Evolutionary conservation across 2,797 vertebrate genomes (phyloP).

Genomic region (Mareca penelope): DNA sequence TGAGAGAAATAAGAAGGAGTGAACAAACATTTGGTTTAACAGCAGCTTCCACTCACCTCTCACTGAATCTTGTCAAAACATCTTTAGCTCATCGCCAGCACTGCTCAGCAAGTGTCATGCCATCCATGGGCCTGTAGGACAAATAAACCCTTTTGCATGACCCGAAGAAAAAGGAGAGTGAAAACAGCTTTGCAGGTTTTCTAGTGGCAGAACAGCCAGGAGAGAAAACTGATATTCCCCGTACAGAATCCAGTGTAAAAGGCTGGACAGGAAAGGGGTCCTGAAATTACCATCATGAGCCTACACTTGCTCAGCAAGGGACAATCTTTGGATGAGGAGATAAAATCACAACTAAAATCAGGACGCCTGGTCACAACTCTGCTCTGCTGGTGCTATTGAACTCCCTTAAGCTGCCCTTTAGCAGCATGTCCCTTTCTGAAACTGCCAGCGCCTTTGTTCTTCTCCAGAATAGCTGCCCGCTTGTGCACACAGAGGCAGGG

Average conservation of each 20-base stretch:
- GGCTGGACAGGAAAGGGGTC: background rate
- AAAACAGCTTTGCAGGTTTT: background rate
- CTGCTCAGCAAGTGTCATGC: background rate
- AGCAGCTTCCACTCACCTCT: conserved; percentile 4
- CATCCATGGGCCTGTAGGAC: background rate
- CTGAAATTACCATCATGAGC: background rate
- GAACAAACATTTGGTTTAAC: conserved; percentile 19
- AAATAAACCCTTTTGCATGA: background rate
- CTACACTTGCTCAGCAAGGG: fast-evolving
- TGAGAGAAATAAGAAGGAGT: background rate
- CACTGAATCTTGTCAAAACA: background rate
- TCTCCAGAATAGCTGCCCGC: conserved; percentile 54
- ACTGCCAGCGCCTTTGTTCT: conserved; percentile 57
- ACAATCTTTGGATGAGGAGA: background rate
- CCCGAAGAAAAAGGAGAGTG: background rate
- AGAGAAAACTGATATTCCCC: conserved; percentile 3
- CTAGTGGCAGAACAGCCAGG: background rate
- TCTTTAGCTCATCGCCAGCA: background rate
- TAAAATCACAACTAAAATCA: background rate
- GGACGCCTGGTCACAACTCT: background rate
- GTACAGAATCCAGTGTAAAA: background rate
- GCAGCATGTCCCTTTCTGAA: conserved; percentile 47
- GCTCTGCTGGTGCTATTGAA: background rate
- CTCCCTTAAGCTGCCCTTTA: conserved; percentile 30
- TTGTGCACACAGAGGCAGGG: conserved; percentile 44